Conservation (phyloP, 2,797 vertebrate species). For the Lepilemur ruficaudatus region DNA sequence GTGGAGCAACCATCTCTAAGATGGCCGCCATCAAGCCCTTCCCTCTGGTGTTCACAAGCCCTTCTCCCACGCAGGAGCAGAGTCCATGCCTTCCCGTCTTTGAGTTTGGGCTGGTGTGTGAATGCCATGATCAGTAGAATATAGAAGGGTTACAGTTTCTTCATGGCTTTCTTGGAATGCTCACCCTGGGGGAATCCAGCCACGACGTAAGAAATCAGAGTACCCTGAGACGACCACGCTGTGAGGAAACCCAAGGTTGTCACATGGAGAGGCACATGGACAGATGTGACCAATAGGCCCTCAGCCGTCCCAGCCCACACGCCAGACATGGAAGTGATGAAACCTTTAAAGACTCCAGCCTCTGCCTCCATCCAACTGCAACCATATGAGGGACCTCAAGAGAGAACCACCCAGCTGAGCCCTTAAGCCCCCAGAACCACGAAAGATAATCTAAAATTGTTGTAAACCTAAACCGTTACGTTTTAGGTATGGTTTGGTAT, state of each 20-base stretch:
- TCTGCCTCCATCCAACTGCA: not conserved
- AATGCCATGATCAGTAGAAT: not conserved
- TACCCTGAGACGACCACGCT: not conserved
- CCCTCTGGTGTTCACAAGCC: not conserved
- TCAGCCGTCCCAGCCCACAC: not conserved
- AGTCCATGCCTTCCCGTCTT: not conserved
- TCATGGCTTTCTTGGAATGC: not conserved
- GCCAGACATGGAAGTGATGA: not conserved
- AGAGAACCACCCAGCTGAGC: not conserved
- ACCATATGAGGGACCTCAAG: not conserved
- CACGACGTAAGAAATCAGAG: not conserved
- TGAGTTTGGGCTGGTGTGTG: not conserved
- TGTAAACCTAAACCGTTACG: not conserved
- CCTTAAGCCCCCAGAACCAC: not conserved
- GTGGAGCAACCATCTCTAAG: not conserved
- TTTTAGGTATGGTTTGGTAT: not conserved
- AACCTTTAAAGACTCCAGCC: not conserved
- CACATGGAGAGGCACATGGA: not conserved
- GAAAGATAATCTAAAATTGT: slow-evolving; percentile 1
- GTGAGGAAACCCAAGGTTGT: not conserved
- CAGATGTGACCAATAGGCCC: not conserved
- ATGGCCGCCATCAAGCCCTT: not conserved
- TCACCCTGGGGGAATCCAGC: not conserved
- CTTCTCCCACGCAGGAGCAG: not conserved
- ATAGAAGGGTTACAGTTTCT: not conserved